These are phyloP conservation scores for Solenopsis fugax DNA, from an alignment of 1,140 invertebrate species.

Conservation along the genomic window DNA sequence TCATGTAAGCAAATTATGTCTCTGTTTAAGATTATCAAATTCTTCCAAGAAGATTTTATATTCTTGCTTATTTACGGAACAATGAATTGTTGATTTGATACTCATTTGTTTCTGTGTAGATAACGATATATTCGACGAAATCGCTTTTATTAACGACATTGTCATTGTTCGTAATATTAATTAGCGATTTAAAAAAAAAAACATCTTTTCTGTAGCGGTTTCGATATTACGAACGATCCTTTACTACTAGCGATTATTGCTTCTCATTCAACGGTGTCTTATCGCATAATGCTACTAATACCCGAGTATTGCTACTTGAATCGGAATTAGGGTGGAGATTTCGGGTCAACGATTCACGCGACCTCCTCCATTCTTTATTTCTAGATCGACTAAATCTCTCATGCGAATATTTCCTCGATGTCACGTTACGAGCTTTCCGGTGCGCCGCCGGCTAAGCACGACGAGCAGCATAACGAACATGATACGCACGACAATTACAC, in stretches of 20 bases:
- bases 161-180: neutral
- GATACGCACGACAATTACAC: slow-evolving; percentile 55
- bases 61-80: no score
- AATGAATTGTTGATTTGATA: no score
- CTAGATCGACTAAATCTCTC: slow-evolving; percentile 18
- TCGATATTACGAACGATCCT: neutral
- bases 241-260: neutral
- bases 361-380: slow-evolving; percentile 22
- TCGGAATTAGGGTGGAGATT: neutral
- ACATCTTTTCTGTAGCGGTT: neutral
- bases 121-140: neutral
- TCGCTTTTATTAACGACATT: neutral
- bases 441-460: slow-evolving; percentile 31
- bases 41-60: no score
- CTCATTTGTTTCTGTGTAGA: neutral
- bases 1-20: no score
- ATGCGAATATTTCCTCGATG: slow-evolving; percentile 35
- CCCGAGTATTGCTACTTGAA: neutral
- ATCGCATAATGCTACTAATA: neutral
- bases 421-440: slow-evolving; percentile 39
- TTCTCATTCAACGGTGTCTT: slow-evolving; percentile 6
- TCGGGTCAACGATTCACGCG: slow-evolving; percentile 12
- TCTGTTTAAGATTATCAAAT: no score
- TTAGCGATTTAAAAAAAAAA: neutral
- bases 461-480: slow-evolving; percentile 48